phyloP scores from a whole-genome alignment of 2,888 invertebrate species.

The Villa cingulata region DNA sequence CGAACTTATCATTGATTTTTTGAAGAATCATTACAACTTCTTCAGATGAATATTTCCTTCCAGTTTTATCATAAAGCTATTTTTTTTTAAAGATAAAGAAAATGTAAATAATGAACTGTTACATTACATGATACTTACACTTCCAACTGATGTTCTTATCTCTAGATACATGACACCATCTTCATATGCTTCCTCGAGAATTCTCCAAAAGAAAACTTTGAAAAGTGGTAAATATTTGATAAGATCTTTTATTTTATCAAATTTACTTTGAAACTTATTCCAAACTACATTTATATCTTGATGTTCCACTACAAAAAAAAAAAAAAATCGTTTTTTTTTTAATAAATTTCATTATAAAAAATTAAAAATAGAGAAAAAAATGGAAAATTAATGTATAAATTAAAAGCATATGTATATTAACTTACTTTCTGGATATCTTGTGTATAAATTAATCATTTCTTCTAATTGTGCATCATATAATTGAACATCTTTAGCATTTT shows the following conservation, averaged over 20 bases:
- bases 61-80: constrained; percentile 42
- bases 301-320: constrained; percentile 25
- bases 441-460: constrained; percentile 44
- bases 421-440: constrained; percentile 37
- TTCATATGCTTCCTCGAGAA: constrained; percentile 42
- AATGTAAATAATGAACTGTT: too few relatives aligned
- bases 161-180: constrained; percentile 52
- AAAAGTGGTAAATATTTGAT: constrained; percentile 42
- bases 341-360: neutral
- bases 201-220: constrained; percentile 41
- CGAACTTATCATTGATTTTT: constrained; percentile 38
- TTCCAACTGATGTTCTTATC: constrained; percentile 32
- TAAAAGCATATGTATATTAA: too few relatives aligned
- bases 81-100: too few relatives aligned
- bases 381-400: too few relatives aligned
- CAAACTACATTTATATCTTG: constrained; percentile 33
- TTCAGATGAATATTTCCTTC: constrained; percentile 37
- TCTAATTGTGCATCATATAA: constrained; percentile 42
- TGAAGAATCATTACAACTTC: constrained; percentile 32
- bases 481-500: constrained; percentile 30
- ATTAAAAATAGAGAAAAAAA: too few relatives aligned
- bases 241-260: constrained; percentile 36
- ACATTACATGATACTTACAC: constrained; percentile 17
- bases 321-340: neutral
- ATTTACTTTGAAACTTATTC: constrained; percentile 40